phyloP scores from a whole-genome alignment of 2,113 vertebrate genomes.

The Lagenorhynchus albirostris region DNA sequence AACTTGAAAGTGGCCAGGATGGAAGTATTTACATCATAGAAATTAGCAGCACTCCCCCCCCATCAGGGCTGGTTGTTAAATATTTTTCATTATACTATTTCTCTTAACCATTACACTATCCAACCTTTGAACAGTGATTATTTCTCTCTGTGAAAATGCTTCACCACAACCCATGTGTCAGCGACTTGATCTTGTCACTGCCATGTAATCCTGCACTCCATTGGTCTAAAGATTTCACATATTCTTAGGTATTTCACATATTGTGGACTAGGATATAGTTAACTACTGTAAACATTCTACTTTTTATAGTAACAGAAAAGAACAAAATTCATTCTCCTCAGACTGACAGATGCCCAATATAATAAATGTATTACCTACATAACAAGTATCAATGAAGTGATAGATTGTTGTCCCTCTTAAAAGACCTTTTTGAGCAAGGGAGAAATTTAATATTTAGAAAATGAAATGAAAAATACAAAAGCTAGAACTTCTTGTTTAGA shows the following conservation, averaged over 20 bases:
- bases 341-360: background rate
- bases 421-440: background rate
- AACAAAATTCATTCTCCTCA: background rate
- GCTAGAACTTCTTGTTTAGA: background rate
- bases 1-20: background rate
- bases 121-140: background rate
- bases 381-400: background rate
- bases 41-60: background rate
- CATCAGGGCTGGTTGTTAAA: background rate
- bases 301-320: background rate
- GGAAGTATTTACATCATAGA: background rate
- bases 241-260: background rate
- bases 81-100: background rate
- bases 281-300: background rate
- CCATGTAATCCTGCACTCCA: background rate
- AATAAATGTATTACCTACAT: background rate
- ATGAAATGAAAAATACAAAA: background rate
- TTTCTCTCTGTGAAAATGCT: background rate
- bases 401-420: background rate
- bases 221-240: background rate
- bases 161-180: background rate
- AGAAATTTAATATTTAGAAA: constrained; percentile 25
- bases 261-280: background rate
- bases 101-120: background rate
- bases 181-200: background rate